Evolutionary conservation across 2,113 vertebrate species (phyloP).

Genomic region (Cottus gobio): DNA sequence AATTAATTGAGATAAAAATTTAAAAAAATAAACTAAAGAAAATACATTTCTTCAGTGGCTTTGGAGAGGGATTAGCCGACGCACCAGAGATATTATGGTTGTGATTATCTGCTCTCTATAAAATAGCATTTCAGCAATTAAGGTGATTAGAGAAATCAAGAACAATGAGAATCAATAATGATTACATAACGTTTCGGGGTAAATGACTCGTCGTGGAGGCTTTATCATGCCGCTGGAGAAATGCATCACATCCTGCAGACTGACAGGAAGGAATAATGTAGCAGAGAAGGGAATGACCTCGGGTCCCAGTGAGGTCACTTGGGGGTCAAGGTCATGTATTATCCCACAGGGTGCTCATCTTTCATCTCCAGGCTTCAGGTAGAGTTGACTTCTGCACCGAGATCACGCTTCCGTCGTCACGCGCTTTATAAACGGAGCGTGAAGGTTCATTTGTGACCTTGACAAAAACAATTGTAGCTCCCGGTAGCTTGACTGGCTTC

Average conservation of each 20-base stretch:
- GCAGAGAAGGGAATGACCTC: constrained; percentile 7
- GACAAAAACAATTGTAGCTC: not conserved
- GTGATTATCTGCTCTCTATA: constrained; percentile 56
- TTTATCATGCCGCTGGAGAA: constrained; percentile 13
- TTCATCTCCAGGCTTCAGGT: not conserved
- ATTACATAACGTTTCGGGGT: constrained; percentile 41
- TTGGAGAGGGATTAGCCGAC: constrained; percentile 60
- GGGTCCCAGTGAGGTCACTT: constrained; percentile 30
- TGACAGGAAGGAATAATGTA: constrained; percentile 26
- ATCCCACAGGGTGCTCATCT: constrained; percentile 8
- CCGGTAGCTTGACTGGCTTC: too few relatives aligned
- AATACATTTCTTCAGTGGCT: constrained; percentile 41
- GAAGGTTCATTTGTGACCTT: constrained; percentile 21
- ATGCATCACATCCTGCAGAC: constrained; percentile 19
- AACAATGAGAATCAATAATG: constrained; percentile 55
- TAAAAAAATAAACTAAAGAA: not conserved
- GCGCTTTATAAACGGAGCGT: not conserved
- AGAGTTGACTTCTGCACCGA: not conserved
- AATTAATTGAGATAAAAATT: constrained; percentile 69
- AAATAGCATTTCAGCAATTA: constrained; percentile 57
- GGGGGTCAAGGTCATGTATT: constrained; percentile 35
- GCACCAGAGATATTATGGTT: constrained; percentile 40
- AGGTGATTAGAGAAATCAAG: constrained; percentile 50
- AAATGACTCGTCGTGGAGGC: constrained; percentile 34
- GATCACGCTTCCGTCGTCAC: constrained; percentile 2